Percentiles rank a stretch among this genome's conserved stretches.
These are phyloP conservation scores for Drosophila meridionalis DNA, from an alignment of 2,888 invertebrate genomes.

Conservation along the genomic window DNA sequence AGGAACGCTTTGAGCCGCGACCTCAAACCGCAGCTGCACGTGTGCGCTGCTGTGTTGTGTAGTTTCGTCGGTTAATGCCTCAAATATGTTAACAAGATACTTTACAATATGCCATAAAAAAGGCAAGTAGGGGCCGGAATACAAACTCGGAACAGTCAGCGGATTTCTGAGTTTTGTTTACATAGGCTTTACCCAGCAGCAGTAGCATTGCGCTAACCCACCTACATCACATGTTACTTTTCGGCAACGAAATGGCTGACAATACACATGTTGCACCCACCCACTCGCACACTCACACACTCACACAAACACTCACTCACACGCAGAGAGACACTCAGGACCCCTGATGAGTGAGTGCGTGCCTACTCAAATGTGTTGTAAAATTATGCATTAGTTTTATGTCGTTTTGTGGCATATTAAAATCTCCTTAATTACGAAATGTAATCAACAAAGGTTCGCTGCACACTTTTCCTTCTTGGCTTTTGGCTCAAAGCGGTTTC, in stretches of 20 bases:
- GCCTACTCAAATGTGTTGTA: slow-evolving; percentile 78
- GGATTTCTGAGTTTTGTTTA: slow-evolving; percentile 71
- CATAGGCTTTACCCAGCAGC: slow-evolving; percentile 60
- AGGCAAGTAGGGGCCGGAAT: slow-evolving; percentile 34
- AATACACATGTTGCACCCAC: slow-evolving; percentile 50
- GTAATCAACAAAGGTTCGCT: slow-evolving; percentile 70
- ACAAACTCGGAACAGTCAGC: slow-evolving; percentile 71
- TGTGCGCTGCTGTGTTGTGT: slow-evolving; percentile 44
- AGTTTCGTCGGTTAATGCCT: slow-evolving; percentile 74
- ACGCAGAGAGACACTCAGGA: slow-evolving; percentile 6
- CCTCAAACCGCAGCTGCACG: slow-evolving; percentile 28
- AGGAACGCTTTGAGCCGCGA: slow-evolving; percentile 10
- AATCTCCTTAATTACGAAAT: slow-evolving; percentile 79
- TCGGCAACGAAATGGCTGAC: slow-evolving; percentile 57
- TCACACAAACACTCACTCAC: slow-evolving; percentile 14
- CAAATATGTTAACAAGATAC: slow-evolving; percentile 79
- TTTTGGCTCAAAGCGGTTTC: slow-evolving; percentile 33
- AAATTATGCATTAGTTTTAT: slow-evolving; percentile 82
- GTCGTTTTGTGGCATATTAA: slow-evolving; percentile 81
- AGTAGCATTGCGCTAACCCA: slow-evolving; percentile 5
- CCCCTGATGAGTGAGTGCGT: slow-evolving; percentile 56
- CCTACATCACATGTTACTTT: slow-evolving; percentile 20
- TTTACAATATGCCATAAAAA: slow-evolving; percentile 76
- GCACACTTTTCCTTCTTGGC: slow-evolving; percentile 47
- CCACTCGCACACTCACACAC: slow-evolving; percentile 20